Conservation (phyloP, 2,797 vertebrate genomes). For the Acanthurus lineatus region DNA sequence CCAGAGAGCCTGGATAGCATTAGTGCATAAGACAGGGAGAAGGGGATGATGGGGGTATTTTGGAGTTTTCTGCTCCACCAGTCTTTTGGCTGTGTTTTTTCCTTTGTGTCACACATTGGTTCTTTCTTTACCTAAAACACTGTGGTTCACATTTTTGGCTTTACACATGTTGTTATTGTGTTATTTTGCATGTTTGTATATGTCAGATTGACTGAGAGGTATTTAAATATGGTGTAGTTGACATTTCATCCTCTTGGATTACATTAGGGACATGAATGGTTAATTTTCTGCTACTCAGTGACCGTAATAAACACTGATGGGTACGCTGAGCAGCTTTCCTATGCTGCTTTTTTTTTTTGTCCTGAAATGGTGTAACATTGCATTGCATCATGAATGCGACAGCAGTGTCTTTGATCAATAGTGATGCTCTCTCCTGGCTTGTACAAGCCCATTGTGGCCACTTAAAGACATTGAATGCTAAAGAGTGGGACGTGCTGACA, state of each 20-base stretch:
- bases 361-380: background rate
- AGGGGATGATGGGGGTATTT: conserved; percentile 88
- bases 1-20: conserved; percentile 89
- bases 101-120: conserved; percentile 72
- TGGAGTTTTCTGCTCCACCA: conserved; percentile 88
- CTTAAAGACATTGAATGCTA: conserved; percentile 39
- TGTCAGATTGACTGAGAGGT: conserved; percentile 34
- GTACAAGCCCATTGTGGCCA: conserved; percentile 47
- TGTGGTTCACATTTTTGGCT: conserved; percentile 50
- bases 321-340: conserved; percentile 52
- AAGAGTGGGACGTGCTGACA: conserved; percentile 25
- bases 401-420: conserved; percentile 57
- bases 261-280: conserved; percentile 64
- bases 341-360: conserved; percentile 6
- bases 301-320: conserved; percentile 66
- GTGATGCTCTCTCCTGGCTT: conserved; percentile 29
- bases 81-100: conserved; percentile 83
- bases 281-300: conserved; percentile 68
- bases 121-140: conserved; percentile 73
- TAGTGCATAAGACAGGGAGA: conserved; percentile 88
- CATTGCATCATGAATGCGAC: conserved; percentile 45
- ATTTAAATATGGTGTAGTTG: conserved; percentile 49
- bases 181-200: conserved; percentile 32
- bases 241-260: conserved; percentile 59
- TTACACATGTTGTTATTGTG: conserved; percentile 36